A percentile compares a stretch with the other conserved stretches of the same genome.
phyloP scores from a whole-genome alignment of 2,113 vertebrate species.

The Megaceryle torquata region DNA sequence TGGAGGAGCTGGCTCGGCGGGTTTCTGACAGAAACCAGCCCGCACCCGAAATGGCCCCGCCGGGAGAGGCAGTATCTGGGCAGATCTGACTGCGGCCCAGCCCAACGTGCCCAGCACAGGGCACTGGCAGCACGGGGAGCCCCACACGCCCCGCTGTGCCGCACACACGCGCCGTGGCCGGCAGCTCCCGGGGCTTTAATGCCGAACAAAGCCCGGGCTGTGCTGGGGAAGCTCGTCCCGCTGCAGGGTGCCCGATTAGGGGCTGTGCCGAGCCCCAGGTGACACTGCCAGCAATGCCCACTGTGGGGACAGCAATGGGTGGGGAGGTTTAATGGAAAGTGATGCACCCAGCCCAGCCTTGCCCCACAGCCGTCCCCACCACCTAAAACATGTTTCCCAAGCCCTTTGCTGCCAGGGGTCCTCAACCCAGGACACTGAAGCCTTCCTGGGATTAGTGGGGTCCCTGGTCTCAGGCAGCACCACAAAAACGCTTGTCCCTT shows the following conservation, averaged over 20 bases:
- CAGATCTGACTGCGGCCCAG: not conserved
- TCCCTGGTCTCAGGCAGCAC: not conserved
- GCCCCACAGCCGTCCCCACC: not conserved
- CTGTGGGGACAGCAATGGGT: accelerated
- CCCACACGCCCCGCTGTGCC: not conserved
- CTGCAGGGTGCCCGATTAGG: not conserved
- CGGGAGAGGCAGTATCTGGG: slow-evolving; percentile 36
- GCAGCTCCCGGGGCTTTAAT: not conserved
- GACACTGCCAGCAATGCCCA: not conserved
- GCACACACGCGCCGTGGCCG: accelerated
- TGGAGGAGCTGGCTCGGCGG: slow-evolving; percentile 46
- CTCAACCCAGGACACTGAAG: not conserved
- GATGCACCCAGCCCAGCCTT: not conserved
- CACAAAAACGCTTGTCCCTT: not conserved
- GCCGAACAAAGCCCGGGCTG: not conserved
- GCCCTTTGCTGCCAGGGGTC: accelerated
- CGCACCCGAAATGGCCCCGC: not conserved
- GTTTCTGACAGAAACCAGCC: slow-evolving; percentile 53
- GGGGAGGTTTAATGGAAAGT: accelerated
- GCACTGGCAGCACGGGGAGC: not conserved
- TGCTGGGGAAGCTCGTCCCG: accelerated
- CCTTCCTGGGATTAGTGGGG: accelerated
- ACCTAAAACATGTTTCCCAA: not conserved
- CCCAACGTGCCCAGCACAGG: accelerated
- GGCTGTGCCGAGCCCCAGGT: not conserved